Evolutionary conservation across 2,888 invertebrate species (phyloP), one percentile per base, ranked within the genome.

Genomic region (Oscheius sp.): DNA sequence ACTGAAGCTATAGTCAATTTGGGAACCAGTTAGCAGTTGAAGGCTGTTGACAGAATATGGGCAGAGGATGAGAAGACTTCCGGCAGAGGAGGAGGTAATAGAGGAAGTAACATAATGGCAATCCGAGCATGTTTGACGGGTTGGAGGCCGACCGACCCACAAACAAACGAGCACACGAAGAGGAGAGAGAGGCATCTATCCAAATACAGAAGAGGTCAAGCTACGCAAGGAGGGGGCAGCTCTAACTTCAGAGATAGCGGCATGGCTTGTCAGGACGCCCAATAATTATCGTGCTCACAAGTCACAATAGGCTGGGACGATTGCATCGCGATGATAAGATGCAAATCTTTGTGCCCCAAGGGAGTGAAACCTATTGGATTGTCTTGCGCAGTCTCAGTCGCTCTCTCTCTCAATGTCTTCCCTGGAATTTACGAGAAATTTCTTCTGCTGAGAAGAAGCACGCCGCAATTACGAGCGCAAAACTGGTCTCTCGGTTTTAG

Each of bases 71-170:
- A 11, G 68, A 33, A 32, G 53, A 68, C 53, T 68, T 68, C 68
- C 68, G n/a, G 7, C n/a, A 37, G 21, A 21, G 68, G 65, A 32
- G 47, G 53, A 66, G 66, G 66, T 66, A 66, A 66, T 66, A 33
- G 68, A 68, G 68, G 68, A 68, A 68, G 68, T 55, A 35, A 55
- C 68, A 68, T 68, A 68, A 68, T 68, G 68, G 55, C 68, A 68
- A 68, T 68, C 68, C 55, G 53, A 68, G 68, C 68, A 68, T 68
- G 68, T 68, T 68, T 68, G 68, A 68, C 68, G 68, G 68, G 68
- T 68, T 68, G 68, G 42, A 55, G 68, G 55, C 11, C 42, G 68
- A 68, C 53, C 68, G 68, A 68, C 68, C 68, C 68, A 68, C 68
- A 68, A 68, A 68, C 55, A 68, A 68, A 68, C 68, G 48, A 42